These are phyloP conservation scores for Augiades crinisus DNA, from an alignment of 2,888 invertebrate genomes.

Conservation along the genomic window DNA sequence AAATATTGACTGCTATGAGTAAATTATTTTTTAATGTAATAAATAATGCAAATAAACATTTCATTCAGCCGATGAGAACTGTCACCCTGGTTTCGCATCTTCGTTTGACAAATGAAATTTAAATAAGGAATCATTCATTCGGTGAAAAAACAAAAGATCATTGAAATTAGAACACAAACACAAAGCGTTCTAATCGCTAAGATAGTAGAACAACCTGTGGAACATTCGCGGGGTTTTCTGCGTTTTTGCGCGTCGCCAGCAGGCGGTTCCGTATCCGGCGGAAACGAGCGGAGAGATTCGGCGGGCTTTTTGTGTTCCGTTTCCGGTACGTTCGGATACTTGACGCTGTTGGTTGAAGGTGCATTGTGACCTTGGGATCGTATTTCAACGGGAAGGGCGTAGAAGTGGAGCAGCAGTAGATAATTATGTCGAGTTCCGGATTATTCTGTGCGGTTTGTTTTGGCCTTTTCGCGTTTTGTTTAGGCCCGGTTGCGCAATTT, in stretches of 20 bases:
- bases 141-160: too few relatives aligned
- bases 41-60: too few relatives aligned
- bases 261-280: conserved; percentile 73
- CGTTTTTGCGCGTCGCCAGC: conserved; percentile 48
- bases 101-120: too few relatives aligned
- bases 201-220: conserved; percentile 50
- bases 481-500: conserved; percentile 22
- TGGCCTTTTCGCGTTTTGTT: conserved; percentile 11
- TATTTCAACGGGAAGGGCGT: conserved; percentile 50
- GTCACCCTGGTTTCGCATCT: too few relatives aligned
- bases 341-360: conserved; percentile 60
- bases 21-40: too few relatives aligned
- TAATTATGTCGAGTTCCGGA: conserved; percentile 22
- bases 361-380: conserved; percentile 70
- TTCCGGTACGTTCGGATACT: conserved; percentile 59
- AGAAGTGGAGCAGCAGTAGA: conserved; percentile 25
- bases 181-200: conserved; percentile 8
- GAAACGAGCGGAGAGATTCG: conserved; percentile 68
- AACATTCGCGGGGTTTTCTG: conserved; percentile 46
- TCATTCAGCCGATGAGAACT: too few relatives aligned
- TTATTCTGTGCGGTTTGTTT: conserved; percentile 15
- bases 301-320: conserved; percentile 56
- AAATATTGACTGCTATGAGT: too few relatives aligned
- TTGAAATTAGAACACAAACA: too few relatives aligned
- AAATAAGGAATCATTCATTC: too few relatives aligned